These are phyloP conservation scores for Urocyon cinereoargenteus DNA, from an alignment of 2,797 vertebrate genomes.

Conservation along the genomic window DNA sequence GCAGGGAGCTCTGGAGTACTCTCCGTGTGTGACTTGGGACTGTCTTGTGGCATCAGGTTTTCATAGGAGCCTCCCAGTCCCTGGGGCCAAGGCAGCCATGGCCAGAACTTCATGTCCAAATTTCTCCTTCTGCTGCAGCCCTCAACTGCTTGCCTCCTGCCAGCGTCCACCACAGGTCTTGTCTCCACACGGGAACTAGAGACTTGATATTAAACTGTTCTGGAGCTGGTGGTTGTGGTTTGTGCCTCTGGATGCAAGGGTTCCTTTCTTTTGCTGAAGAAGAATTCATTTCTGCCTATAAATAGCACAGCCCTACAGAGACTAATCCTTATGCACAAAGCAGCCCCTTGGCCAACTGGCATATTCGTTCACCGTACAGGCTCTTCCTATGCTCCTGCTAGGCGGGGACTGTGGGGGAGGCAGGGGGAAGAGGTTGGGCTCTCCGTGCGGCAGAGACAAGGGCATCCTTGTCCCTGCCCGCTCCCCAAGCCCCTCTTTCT, in stretches of 20 bases:
- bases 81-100: background rate
- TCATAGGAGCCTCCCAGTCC: background rate
- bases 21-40: background rate
- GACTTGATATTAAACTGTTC: background rate
- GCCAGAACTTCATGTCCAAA: background rate
- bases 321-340: background rate
- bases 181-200: fast-evolving
- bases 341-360: background rate
- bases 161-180: background rate
- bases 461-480: background rate
- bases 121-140: background rate
- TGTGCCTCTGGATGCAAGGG: background rate
- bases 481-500: fast-evolving
- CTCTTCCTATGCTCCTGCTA: background rate
- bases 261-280: background rate
- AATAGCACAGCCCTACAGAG: background rate
- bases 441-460: background rate
- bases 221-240: background rate
- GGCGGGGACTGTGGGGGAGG: background rate
- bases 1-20: fast-evolving
- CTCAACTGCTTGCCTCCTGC: background rate
- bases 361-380: background rate
- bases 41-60: background rate
- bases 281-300: background rate
- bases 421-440: background rate